Base-by-base conservation (phyloP, 1,140 invertebrate genomes). In the Cyclina sinensis region DNA sequence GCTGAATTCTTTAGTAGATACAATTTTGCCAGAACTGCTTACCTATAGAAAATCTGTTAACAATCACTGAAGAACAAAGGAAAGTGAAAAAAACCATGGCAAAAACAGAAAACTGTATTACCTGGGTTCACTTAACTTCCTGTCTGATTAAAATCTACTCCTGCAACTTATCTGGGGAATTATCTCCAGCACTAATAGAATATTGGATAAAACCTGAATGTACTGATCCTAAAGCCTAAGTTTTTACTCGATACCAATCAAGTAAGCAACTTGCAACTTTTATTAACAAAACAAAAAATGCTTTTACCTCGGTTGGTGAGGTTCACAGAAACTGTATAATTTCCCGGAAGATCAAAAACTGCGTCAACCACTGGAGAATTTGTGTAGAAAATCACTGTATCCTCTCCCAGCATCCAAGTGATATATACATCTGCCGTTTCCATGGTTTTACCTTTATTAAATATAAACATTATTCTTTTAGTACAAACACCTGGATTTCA, bases 361-460 rank as follows among this genome's bases (percentile, higher is more conserved):
- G 12, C 51, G 16, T 78, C 70, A 14, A 59, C 70, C 14, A 85
- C n/a, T 30, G 84, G 84, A 24, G 84, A 76, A 78, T 86, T 86
- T 27, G 65, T 85, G 37, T n/a, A 18, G 21, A 74, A 78, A 14
- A 57, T 18, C 30, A 32, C n/a, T 51, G 54, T 39, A 39, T 54
- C 43, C 21, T 54, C 51, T 65, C 24, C 7, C n/a, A 86, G 65
- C 51, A 57, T 1, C 84, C 70, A 86, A 18, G 46, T 62, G 30
- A 86, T 78, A 73, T 86, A 86, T 43, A 86, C 54, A 65, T 86
- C 51, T 48, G 48, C 84, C 24, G 84, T 86, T 76, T 48, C 70
- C 84, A 86, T 86, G 68, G 73, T 57, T 46, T 54, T 74, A 85
- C 82, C 82, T 82, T 82, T 82, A 82, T 82, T 57, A 82, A 82